Evolutionary conservation across 30 jellyfish, hydroid and myxozoan species (phyloP).

Genomic region (Haliclystus octoradiatus): DNA sequence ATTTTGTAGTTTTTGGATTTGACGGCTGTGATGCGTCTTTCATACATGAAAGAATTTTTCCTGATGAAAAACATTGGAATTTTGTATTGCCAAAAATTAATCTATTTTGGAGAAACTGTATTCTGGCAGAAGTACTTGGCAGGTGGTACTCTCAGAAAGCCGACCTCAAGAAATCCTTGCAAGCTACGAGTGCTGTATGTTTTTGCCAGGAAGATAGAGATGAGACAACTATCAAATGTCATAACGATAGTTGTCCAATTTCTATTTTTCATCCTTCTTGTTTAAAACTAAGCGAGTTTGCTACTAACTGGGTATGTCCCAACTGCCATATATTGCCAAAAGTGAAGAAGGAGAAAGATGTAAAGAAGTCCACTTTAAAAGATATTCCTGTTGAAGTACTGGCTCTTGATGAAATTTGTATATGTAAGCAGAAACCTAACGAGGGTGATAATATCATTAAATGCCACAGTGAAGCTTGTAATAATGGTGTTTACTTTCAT

Average conservation of each 20-base stretch:
- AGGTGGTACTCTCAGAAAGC: conserved; percentile 38
- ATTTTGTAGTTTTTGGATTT: conserved; percentile 8
- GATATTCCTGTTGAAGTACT: too few relatives aligned
- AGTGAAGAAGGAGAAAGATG: conserved; percentile 14
- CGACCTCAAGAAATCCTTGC: conserved; percentile 16
- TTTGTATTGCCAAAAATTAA: conserved; percentile 19
- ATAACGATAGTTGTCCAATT: conserved; percentile 8
- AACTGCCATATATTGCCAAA: conserved; percentile 17
- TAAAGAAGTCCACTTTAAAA: conserved; percentile 6
- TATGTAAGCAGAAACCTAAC: conserved; percentile 20
- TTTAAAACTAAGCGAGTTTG: conserved; percentile 12
- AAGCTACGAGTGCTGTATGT: conserved; percentile 8
- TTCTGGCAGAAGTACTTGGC: conserved; percentile 27
- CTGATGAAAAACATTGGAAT: conserved; percentile 28
- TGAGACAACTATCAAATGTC: conserved; percentile 9
- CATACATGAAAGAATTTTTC: conserved; percentile 25
- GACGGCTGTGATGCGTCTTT: neutral
- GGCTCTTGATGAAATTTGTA: conserved; percentile 24
- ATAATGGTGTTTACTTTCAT: conserved; percentile 28
- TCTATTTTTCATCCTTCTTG: conserved; percentile 23
- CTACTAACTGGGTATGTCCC: conserved; percentile 14
- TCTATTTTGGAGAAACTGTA: conserved; percentile 28
- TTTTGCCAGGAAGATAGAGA: conserved; percentile 16
- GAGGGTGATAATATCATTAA: conserved; percentile 24
- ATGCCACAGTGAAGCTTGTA: conserved; percentile 37